phyloP scores from a whole-genome alignment of 2,888 invertebrate species.

The Plemyria rubiginata region DNA sequence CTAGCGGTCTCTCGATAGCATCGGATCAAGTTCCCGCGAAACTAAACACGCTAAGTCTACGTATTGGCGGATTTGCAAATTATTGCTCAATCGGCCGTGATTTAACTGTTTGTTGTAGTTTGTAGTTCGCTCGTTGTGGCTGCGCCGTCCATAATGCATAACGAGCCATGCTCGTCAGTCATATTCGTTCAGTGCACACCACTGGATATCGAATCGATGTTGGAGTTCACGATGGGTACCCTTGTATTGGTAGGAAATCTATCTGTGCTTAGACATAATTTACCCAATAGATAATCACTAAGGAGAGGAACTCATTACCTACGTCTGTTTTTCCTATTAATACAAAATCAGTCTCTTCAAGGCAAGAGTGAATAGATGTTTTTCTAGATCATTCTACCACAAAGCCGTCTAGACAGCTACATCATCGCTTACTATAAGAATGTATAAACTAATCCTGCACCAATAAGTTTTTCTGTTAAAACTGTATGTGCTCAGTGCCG shows the following conservation, averaged over 20 bases:
- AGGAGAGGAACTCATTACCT: no score
- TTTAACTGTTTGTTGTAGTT: conserved; percentile 40
- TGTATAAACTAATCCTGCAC: no score
- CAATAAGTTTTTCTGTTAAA: no score
- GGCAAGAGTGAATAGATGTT: no score
- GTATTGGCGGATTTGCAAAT: conserved; percentile 48
- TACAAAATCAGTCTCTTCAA: no score
- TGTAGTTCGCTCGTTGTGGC: conserved; percentile 25
- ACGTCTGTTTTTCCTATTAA: no score
- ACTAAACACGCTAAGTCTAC: conserved; percentile 47
- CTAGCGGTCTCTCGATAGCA: conserved; percentile 45
- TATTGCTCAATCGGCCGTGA: conserved; percentile 52
- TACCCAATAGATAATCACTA: no score
- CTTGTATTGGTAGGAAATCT: neutral
- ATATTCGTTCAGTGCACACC: conserved; percentile 27
- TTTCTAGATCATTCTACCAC: no score
- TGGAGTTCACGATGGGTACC: neutral
- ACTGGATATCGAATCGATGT: conserved; percentile 21
- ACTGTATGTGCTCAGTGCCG: no score
- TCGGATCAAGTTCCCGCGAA: conserved; percentile 46
- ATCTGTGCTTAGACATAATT: neutral
- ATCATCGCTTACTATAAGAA: no score
- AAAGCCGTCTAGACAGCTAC: no score
- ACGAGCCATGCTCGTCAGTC: conserved; percentile 25
- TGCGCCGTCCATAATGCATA: conserved; percentile 23